Evolutionary conservation across 2,797 vertebrate genomes (phyloP).

Genomic region (Mormyrops attenuatus): DNA sequence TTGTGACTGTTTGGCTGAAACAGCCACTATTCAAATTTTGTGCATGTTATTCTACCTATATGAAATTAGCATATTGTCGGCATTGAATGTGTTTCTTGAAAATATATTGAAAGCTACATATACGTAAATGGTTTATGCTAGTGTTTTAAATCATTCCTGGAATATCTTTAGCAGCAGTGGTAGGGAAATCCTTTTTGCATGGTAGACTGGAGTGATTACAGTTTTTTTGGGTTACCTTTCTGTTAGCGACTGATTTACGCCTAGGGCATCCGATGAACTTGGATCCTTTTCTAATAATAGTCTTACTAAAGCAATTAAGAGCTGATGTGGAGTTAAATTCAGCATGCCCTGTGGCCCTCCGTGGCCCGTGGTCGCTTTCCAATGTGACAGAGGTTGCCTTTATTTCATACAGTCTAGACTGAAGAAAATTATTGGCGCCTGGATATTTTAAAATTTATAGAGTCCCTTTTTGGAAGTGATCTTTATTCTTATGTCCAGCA

Average conservation of each 20-base stretch:
- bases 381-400: conserved; percentile 4
- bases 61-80: background rate
- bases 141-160: background rate
- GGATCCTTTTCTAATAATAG: conserved; percentile 3
- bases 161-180: background rate
- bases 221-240: background rate
- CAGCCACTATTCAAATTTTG: background rate
- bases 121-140: background rate
- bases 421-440: background rate
- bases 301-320: conserved; percentile 11
- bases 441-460: background rate
- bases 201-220: background rate
- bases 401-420: conserved; percentile 7
- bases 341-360: background rate
- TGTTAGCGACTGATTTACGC: background rate
- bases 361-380: background rate
- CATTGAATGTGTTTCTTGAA: background rate
- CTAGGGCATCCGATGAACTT: background rate
- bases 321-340: background rate
- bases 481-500: background rate
- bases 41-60: background rate
- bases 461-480: background rate
- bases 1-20: background rate
- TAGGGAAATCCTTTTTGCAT: background rate
- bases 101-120: background rate